Base-by-base conservation (phyloP, 2,113 vertebrate genomes). In the Tapirus terrestris region DNA sequence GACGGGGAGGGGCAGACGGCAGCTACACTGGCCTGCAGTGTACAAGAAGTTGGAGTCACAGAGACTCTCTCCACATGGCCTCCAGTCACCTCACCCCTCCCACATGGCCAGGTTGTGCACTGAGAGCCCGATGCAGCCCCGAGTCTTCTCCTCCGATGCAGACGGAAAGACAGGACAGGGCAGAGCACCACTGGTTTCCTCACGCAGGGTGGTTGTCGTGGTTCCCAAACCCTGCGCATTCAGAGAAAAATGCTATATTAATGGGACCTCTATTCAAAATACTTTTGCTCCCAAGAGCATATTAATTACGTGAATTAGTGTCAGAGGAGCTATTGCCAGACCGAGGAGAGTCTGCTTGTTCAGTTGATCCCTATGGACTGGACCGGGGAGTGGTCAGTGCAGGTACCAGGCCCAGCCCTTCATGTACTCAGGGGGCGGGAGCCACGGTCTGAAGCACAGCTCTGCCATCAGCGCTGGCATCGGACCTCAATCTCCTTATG, bases 161-260 rank as follows among this genome's bases (percentile, higher is more conserved):
- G 58, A 80, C n/a, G 23, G 58, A 76, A 31, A 53, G 45, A 72
- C 29, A 36, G 65, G 53, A 51, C 17, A 36, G 48, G 13, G 36
- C 75, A 70, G 5, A 29, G 84, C 8, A 5, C 14, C 23, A 6
- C 29, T 27, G 39, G 33, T 21, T 48, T 53, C 51, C 20, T 51
- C 0, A 0, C 3, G 8, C 21, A 43, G 21, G 67, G 31, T 5
- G 0, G 12, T 21, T n/a, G 7, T 70, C 76, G 8, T 1, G 17
- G 33, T 72, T 75, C 65, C 65, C 43, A 21, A 27, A 36, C 9
- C 16, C 80, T 81, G 65, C 23, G 67, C 33, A 29, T 48, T 36
- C 60, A n/a, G 75, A 65, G 45, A 70, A 58, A 79, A 80, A 48
- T 8, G 23, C 0, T 0, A 25, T 4, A 9, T 63, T 33, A n/a